These are phyloP conservation scores for Rhinichthys osculus DNA, from an alignment of 2,797 vertebrate species.

Conservation along the genomic window DNA sequence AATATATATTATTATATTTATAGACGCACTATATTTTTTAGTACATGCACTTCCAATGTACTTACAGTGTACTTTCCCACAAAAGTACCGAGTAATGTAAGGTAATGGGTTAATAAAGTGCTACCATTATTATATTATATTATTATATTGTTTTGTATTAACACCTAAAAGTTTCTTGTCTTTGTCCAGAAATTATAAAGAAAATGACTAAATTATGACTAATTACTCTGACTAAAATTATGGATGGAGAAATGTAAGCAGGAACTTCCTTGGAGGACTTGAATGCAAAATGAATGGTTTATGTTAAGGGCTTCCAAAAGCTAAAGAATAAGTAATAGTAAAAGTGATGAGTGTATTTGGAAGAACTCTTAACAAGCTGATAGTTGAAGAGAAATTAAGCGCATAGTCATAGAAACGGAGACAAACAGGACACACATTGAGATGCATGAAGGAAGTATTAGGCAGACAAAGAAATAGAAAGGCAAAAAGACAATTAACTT, in stretches of 20 bases:
- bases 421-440: background rate
- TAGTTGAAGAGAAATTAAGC: background rate
- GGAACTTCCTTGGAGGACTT: background rate
- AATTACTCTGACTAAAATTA: background rate
- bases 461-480: conserved; percentile 27
- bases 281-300: background rate
- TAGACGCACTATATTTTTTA: too few relatives aligned
- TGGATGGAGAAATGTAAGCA: background rate
- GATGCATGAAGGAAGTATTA: conserved; percentile 20
- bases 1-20: background rate
- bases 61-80: too few relatives aligned
- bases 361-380: background rate
- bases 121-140: too few relatives aligned
- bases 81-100: too few relatives aligned
- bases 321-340: background rate
- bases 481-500: conserved; percentile 35
- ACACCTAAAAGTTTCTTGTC: background rate
- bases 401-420: background rate
- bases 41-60: too few relatives aligned
- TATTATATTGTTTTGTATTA: background rate
- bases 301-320: background rate
- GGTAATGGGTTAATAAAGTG: too few relatives aligned
- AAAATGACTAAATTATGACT: background rate
- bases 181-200: background rate
- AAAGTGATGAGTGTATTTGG: background rate